Conservation (phyloP, 1,140 invertebrate genomes). For the Leptopilina clavipes region DNA sequence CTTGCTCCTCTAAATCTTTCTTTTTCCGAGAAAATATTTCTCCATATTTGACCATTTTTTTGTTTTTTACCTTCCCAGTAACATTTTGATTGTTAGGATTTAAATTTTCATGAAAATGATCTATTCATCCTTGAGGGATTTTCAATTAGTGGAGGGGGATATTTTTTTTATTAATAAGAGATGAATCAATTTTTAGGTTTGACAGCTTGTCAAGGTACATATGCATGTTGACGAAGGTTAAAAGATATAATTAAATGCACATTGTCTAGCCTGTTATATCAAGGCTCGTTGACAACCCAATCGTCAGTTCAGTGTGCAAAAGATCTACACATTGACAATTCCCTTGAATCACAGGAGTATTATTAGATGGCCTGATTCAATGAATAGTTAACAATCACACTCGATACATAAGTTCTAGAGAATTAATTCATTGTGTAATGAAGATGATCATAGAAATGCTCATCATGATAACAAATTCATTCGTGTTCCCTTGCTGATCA, state of each 20-base stretch:
- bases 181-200: slow-evolving; percentile 15
- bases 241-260: slow-evolving; percentile 46
- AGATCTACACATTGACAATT: slow-evolving; percentile 52
- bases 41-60: too few species aligned
- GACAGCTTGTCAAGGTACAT: slow-evolving; percentile 25
- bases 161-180: not conserved
- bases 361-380: slow-evolving; percentile 68
- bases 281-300: slow-evolving; percentile 38
- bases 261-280: slow-evolving; percentile 27
- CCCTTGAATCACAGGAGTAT: slow-evolving; percentile 65
- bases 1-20: slow-evolving; percentile 38
- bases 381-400: slow-evolving; percentile 55
- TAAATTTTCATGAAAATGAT: too few species aligned
- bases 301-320: slow-evolving; percentile 48
- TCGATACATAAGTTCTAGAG: slow-evolving; percentile 53
- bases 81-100: too few species aligned
- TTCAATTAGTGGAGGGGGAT: not conserved
- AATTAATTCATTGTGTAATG: slow-evolving; percentile 62
- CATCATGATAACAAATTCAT: not conserved
- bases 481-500: not conserved
- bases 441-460: not conserved
- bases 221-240: slow-evolving; percentile 40
- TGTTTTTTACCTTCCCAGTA: too few species aligned
- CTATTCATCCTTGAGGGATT: not conserved
- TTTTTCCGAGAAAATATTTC: not conserved